These are phyloP conservation scores for Drosophila lutescens DNA, from an alignment of 2,888 invertebrate species.

Conservation along the genomic window DNA sequence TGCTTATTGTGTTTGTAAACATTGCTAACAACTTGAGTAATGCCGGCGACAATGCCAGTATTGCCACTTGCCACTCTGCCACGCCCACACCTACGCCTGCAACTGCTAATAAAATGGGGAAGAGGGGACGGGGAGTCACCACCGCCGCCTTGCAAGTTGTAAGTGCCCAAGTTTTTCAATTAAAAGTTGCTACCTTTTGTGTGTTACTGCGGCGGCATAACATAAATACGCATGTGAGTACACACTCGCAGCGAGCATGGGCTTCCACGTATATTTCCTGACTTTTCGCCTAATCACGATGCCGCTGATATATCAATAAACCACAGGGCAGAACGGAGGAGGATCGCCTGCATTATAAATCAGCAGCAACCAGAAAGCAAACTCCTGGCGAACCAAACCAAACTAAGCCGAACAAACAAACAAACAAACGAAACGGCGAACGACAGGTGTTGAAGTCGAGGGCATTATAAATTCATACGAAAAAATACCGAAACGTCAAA, in stretches of 20 bases:
- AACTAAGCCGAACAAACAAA: slow-evolving; percentile 16
- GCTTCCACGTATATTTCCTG: slow-evolving; percentile 26
- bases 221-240: slow-evolving; percentile 74
- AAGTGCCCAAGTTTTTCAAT: slow-evolving; percentile 79
- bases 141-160: slow-evolving; percentile 62
- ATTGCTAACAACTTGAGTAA: slow-evolving; percentile 79
- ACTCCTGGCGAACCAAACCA: slow-evolving; percentile 15
- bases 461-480: slow-evolving; percentile 73
- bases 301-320: slow-evolving; percentile 68
- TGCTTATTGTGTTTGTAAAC: slow-evolving; percentile 80
- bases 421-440: slow-evolving; percentile 37
- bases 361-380: slow-evolving; percentile 33
- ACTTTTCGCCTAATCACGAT: slow-evolving; percentile 54
- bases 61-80: slow-evolving; percentile 44
- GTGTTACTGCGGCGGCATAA: slow-evolving; percentile 70
- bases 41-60: slow-evolving; percentile 71
- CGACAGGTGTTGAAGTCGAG: slow-evolving; percentile 73
- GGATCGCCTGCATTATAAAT: slow-evolving; percentile 52
- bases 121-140: not conserved
- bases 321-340: slow-evolving; percentile 51
- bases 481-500: slow-evolving; percentile 76
- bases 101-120: slow-evolving; percentile 24
- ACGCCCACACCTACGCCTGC: slow-evolving; percentile 23
- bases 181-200: slow-evolving; percentile 78
- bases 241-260: slow-evolving; percentile 8